Evolutionary conservation across 30 jellyfish, hydroid and myxozoan genomes (phyloP), one percentile per base, ranked within the genome.

Genomic region (Aurelia aurita complex sp. Pacific): DNA sequence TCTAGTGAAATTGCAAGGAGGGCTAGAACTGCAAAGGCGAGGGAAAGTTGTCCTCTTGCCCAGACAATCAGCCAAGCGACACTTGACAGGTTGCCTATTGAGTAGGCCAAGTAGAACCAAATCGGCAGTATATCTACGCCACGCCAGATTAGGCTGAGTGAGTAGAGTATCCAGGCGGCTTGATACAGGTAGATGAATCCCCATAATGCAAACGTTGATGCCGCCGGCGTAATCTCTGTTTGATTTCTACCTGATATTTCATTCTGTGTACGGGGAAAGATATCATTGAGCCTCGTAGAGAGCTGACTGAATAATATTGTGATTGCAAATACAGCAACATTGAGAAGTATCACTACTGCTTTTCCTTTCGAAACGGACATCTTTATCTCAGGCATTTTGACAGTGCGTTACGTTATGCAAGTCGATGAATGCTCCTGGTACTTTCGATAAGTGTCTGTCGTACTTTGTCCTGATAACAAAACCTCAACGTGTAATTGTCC

Each of bases 171-270:
- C 98, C 98, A 92, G 15, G 80, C 82, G 1, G 90, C 88, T 54
- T 92, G 97, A 69, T 78, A 85, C 29, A 74, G 66, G 89, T 78
- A 85, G 19, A 92, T 87, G 85, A 87, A 81, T 23, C 95, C 94
- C 98, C 98, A 92, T 10, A 92, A 74, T 8, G 92, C 79, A 67
- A 92, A 92, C 5, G 96, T 87, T 11, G 97, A 69, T 11, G 91
- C 81, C 35, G 90, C 89, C 10, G 98, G 98, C 50, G 96, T 86
- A 15, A 92, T 69, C 66, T 92, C 95, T 40, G 89, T 65, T 12
- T 67, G 81, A 75, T 57, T 52, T 3, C 38, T 51, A 9, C 72
- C 81, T 5, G 96, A 75, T 4, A 86, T 81, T 15, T 79, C 91
- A 18, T 87, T 80, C 52, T 81, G 70, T 5, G 81, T 29, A 10